A percentile compares a stretch with the other conserved stretches of the same genome.
Conservation (phyloP, 2,797 vertebrate genomes). For the Crocodylus rhombifer region DNA sequence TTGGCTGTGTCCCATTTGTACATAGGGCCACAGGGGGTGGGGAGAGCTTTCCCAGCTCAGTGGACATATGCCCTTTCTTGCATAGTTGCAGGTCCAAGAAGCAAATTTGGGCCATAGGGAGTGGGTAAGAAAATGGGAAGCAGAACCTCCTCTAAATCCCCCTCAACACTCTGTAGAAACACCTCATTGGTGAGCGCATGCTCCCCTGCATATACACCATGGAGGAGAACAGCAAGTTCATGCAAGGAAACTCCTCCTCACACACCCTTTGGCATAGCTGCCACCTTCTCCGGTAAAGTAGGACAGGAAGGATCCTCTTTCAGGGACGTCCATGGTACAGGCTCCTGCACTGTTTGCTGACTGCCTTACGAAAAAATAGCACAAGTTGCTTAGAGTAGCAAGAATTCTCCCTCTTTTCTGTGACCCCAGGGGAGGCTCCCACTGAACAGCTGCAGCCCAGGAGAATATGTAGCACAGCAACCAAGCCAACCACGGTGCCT, state of each 20-base stretch:
- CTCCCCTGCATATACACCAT: background rate
- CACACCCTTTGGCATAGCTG: background rate
- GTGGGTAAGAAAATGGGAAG: background rate
- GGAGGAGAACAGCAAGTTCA: background rate
- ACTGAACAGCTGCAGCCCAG: fast-evolving
- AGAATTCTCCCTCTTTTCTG: fast-evolving
- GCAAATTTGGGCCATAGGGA: background rate
- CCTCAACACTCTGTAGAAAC: background rate
- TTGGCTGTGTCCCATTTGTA: background rate
- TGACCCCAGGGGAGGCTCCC: fast-evolving
- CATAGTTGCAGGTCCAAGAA: background rate
- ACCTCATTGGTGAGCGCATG: background rate
- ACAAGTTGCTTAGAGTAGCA: fast-evolving
- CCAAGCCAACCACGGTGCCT: fast-evolving
- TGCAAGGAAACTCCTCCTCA: fast-evolving
- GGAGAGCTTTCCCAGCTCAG: too few species aligned
- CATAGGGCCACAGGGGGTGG: background rate
- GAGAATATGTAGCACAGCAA: background rate
- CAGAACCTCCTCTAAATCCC: background rate
- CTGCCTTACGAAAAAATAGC: background rate
- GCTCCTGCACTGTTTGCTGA: background rate
- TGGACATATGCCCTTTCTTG: too few species aligned
- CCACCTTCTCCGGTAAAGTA: background rate
- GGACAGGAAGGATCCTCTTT: background rate
- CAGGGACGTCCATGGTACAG: background rate